Percentiles rank a stretch among this genome's conserved stretches.
These are phyloP conservation scores for Euzetes globulus DNA, from an alignment of 2,888 invertebrate species.

Conservation along the genomic window DNA sequence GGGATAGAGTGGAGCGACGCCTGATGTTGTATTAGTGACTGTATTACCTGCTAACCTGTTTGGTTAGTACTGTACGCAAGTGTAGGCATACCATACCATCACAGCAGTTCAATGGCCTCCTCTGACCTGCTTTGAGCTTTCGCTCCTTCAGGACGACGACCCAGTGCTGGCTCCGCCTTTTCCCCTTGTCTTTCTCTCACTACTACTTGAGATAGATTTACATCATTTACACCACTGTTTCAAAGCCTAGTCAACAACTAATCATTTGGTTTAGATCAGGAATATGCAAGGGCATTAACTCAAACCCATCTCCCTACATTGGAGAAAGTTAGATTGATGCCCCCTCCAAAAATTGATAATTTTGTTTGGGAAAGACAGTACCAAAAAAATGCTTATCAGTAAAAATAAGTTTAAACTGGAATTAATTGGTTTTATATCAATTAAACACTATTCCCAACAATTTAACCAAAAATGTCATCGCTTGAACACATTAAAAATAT, in stretches of 20 bases:
- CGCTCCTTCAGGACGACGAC: neutral
- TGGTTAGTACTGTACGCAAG: conserved; percentile 14
- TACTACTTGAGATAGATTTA: neutral
- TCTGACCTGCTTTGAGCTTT: neutral
- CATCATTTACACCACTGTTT: neutral
- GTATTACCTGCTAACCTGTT: conserved; percentile 12
- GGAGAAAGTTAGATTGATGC: too few relatives aligned
- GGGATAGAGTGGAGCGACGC: neutral
- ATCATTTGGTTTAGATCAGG: neutral
- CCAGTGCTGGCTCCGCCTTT: neutral
- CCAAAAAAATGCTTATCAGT: too few relatives aligned
- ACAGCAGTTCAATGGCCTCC: neutral
- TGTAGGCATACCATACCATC: conserved; percentile 3
- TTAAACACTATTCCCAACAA: too few relatives aligned
- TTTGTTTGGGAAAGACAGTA: too few relatives aligned
- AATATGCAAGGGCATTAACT: too few relatives aligned
- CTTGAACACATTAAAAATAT: too few relatives aligned
- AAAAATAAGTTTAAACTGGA: too few relatives aligned
- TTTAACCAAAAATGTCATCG: too few relatives aligned
- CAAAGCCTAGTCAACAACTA: neutral
- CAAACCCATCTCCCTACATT: too few relatives aligned
- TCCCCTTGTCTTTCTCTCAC: neutral
- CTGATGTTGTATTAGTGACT: neutral
- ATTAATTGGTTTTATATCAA: too few relatives aligned
- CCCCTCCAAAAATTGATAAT: too few relatives aligned